phyloP scores from a whole-genome alignment of 2,888 invertebrate species.

The Pasiphila rectangulata region DNA sequence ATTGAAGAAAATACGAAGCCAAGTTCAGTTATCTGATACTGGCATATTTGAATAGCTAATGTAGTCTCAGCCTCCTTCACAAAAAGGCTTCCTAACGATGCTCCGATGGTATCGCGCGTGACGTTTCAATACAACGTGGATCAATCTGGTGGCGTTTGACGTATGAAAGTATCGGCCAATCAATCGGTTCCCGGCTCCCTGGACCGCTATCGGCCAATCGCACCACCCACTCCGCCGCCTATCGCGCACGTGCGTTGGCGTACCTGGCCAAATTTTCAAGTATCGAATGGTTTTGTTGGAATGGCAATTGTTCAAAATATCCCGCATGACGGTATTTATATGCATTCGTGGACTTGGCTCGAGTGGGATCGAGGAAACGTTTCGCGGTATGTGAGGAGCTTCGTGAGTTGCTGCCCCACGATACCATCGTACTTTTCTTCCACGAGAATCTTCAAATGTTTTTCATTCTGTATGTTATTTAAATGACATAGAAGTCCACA shows the following conservation, averaged over 20 bases:
- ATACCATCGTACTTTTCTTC: conserved; percentile 54
- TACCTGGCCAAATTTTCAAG: conserved; percentile 17
- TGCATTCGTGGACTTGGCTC: conserved; percentile 34
- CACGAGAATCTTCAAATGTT: conserved; percentile 41
- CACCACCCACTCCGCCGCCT: conserved; percentile 43
- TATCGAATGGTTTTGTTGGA: too few relatives aligned
- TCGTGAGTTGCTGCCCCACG: conserved; percentile 51
- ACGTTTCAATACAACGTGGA: conserved; percentile 78
- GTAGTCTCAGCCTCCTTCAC: conserved; percentile 47
- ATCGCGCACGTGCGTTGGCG: conserved; percentile 41
- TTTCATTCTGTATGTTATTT: conserved; percentile 22
- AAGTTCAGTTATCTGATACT: conserved; percentile 61
- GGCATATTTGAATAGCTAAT: conserved; percentile 77
- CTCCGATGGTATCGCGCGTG: conserved; percentile 68
- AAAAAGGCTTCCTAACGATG: conserved; percentile 67
- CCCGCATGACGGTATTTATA: conserved; percentile 20
- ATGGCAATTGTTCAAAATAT: conserved; percentile 21
- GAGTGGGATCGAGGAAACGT: conserved; percentile 37
- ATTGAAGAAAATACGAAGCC: conserved; percentile 55
- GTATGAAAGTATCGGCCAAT: conserved; percentile 53
- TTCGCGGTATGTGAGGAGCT: conserved; percentile 49
- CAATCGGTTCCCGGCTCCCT: conserved; percentile 43
- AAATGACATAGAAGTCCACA: conserved; percentile 19
- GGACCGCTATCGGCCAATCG: conserved; percentile 44
- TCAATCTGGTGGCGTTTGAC: conserved; percentile 52